Percentiles rank a stretch among this genome's conserved stretches.
Evolutionary conservation across 2,797 vertebrate genomes (phyloP).

Genomic region (Setipinna tenuifilis): DNA sequence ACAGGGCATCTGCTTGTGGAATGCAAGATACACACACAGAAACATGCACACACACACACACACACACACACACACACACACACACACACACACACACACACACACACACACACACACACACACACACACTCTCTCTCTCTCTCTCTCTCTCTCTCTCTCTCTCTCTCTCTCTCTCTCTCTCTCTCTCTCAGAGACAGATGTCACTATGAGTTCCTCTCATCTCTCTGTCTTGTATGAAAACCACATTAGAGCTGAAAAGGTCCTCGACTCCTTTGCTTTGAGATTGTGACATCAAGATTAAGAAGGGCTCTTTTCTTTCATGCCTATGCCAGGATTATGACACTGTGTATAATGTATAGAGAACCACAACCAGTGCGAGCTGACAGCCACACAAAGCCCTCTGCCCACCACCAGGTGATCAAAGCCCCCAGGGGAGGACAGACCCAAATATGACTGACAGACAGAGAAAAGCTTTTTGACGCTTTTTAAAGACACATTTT

Average conservation of each 20-base stretch:
- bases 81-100: neutral
- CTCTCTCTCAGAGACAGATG: neutral
- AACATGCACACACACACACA: neutral
- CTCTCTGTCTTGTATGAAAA: neutral
- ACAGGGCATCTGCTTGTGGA: neutral
- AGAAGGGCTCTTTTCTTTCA: neutral
- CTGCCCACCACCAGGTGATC: slow-evolving; percentile 9
- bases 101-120: neutral
- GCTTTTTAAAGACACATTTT: neutral
- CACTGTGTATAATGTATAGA: neutral
- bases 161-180: too few species aligned
- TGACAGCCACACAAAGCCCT: neutral
- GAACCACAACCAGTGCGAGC: neutral
- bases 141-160: neutral
- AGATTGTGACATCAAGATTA: slow-evolving; percentile 3
- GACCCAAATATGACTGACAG: neutral
- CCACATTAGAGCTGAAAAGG: neutral
- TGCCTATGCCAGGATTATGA: neutral
- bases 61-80: slow-evolving; percentile 1
- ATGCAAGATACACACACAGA: neutral
- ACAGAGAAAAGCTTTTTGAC: neutral
- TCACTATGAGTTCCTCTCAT: neutral
- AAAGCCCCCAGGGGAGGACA: neutral
- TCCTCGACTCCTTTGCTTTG: neutral
- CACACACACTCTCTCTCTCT: neutral